These are phyloP conservation scores for Sclerodermus sp. DNA, from an alignment of 2,888 invertebrate species.

Conservation along the genomic window DNA sequence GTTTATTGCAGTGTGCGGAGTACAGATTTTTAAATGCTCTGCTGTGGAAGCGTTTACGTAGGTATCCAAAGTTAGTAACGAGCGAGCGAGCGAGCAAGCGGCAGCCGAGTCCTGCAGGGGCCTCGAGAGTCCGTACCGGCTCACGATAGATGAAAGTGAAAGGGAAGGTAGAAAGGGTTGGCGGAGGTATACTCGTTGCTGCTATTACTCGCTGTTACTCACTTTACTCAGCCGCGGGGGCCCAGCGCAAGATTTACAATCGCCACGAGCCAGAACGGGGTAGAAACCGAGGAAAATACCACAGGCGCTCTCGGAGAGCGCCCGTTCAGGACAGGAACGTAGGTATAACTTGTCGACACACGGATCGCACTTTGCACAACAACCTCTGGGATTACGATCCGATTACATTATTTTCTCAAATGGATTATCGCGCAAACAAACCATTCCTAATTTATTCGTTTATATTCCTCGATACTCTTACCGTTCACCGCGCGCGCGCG, in stretches of 20 bases:
- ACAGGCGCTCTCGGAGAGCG: not conserved
- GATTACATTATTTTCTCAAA: too few relatives aligned
- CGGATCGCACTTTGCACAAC: too few relatives aligned
- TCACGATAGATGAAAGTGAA: slow-evolving; percentile 56
- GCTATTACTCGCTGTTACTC: slow-evolving; percentile 24
- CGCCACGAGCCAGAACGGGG: slow-evolving; percentile 33
- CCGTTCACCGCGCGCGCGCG: too few relatives aligned
- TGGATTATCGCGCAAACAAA: too few relatives aligned
- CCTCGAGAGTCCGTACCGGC: slow-evolving; percentile 22
- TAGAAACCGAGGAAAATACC: slow-evolving; percentile 29
- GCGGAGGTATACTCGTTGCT: slow-evolving; percentile 10
- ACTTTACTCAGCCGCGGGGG: slow-evolving; percentile 21
- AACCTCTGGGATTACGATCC: too few relatives aligned
- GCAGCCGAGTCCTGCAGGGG: slow-evolving; percentile 30
- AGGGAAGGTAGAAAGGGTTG: slow-evolving; percentile 57
- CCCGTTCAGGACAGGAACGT: too few relatives aligned
- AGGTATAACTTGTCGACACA: too few relatives aligned
- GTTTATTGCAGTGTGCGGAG: too few relatives aligned
- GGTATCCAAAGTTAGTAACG: slow-evolving; percentile 1
- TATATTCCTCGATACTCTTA: too few relatives aligned
- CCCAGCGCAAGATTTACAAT: slow-evolving; percentile 41
- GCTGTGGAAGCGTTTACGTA: too few relatives aligned
- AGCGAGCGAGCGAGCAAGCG: slow-evolving; percentile 18
- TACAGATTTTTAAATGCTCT: too few relatives aligned
- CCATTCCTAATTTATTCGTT: too few relatives aligned